Base-by-base conservation (phyloP, 2,797 vertebrate genomes). In the Rhynchotus rufescens region DNA sequence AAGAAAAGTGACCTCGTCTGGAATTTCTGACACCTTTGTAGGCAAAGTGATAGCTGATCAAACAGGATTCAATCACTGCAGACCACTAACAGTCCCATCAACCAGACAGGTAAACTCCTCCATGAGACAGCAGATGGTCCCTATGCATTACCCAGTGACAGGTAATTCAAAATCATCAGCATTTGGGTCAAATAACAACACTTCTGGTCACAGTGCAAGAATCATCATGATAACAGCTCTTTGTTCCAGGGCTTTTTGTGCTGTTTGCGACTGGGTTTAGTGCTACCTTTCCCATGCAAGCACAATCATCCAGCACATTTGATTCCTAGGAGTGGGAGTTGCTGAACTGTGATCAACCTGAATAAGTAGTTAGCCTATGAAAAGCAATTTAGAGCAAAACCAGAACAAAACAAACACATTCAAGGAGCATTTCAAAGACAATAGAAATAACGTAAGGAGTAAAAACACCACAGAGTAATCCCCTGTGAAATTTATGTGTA, bases 331-430 rank as follows among this genome's bases (percentile, higher is more conserved):
- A 62, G 49, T 19, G 68, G 25, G 20, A 16, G 84, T 6, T 38
- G 65, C 69, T 65, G 42, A 90, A 74, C 36, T 78, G 49, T 65
- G 72, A 93, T 84, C 49, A 57, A 80, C 45, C 38, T 84, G 67
- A 84, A 88, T 74, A 90, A 90, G 28, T 20, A 73, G 9, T 52
- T 84, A 25, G 44, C 61, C 67, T 69, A 80, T 11, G 52, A 88
- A 88, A 86, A 93, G 15, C 36, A 67, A 45, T 77, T 78, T 68
- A 42, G 23, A 77, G n/a, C 32, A 76, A 86, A 89, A 38, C 7
- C 17, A 89, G 25, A 92, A 88, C 22, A 93, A 88, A 90, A 89
- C 40, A 78, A 80, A 26, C 34, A 78, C 52, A 47, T 47, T 80
- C 42, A 78, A 83, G 54, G 34, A 9, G 11, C 17, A 69, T 80